Base-by-base conservation (phyloP, 2,113 vertebrate genomes). In the Ellobius talpinus region DNA sequence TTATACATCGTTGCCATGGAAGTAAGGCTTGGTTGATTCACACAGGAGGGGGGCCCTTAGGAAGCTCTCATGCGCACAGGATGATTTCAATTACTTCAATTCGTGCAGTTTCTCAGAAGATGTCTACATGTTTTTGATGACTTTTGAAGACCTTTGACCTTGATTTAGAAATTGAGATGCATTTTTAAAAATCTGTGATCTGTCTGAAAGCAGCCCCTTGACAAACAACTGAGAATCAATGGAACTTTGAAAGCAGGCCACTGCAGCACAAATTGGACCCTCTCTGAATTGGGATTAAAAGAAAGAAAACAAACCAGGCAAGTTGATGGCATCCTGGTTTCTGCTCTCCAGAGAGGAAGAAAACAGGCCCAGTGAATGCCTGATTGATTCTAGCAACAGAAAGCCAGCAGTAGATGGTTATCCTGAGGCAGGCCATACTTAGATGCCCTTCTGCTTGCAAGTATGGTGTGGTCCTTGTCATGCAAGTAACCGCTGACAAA, bases 71-170 rank as follows among this genome's bases (percentile, higher is more conserved):
- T 82, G 42, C 31, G 21, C 39, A 26, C 52, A 5, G 16, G 50
- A 42, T 45, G 61, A 90, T 68, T 86, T 89, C 73, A 92, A 29
- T 90, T 76, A 79, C 70, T 89, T 47, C 58, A 68, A 95, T 93
- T 61, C 42, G 63, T 87, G 66, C 66, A 92, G 87, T 14, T 52
- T 87, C 85, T 95, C 95, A 95, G 23, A 95, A 92, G 85, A 68
- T 61, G 74, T 39, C 33, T 79, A 45, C 26, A 42, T 16, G 29
- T 39, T 96, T 92, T 76, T 47, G 50, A 82, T 97, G 31, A 66
- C 74, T 11, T 85, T 58, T 91, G 73, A 77, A 95, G 66, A 89
- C 3, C 72, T 94, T 86, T 94, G 72, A 82, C 63, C 42, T 90
- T 91, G 68, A 93, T 81, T 93, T 95, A 96, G 68, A 92, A 78